Percentiles rank a stretch among this genome's conserved stretches.
These are phyloP conservation scores for Chrysina gloriosa DNA, from an alignment of 2,888 invertebrate genomes.

Conservation along the genomic window DNA sequence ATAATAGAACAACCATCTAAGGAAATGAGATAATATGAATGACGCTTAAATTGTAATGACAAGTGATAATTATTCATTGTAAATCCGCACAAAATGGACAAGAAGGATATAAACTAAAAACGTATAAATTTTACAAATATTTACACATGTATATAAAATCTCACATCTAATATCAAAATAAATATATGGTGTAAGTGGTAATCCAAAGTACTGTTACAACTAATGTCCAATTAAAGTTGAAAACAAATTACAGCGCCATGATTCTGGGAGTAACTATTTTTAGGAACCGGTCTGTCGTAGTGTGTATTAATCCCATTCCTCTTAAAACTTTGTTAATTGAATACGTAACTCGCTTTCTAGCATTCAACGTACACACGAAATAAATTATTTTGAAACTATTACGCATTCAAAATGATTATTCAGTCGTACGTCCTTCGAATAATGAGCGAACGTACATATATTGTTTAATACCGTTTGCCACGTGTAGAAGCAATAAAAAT, in stretches of 20 bases:
- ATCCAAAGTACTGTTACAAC: too few species aligned
- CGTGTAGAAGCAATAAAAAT: too few species aligned
- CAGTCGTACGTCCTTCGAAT: not conserved
- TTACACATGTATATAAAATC: not conserved
- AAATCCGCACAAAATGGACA: too few species aligned
- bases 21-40: too few species aligned
- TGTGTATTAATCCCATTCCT: not conserved
- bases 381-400: not conserved
- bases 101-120: not conserved
- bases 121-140: not conserved
- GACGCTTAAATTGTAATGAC: too few species aligned
- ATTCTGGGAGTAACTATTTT: not conserved
- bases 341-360: conserved; percentile 8
- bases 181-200: too few species aligned
- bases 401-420: not conserved
- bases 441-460: not conserved
- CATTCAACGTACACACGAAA: conserved; percentile 2
- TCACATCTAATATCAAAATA: too few species aligned
- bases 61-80: too few species aligned
- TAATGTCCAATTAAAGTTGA: not conserved
- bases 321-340: conserved; percentile 22
- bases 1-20: too few species aligned
- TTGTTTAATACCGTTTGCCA: too few species aligned
- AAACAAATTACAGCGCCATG: not conserved
- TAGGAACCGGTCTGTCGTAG: conserved; percentile 1